Conservation (phyloP, 2,888 invertebrate species). For the Protodeltote pygarga region DNA sequence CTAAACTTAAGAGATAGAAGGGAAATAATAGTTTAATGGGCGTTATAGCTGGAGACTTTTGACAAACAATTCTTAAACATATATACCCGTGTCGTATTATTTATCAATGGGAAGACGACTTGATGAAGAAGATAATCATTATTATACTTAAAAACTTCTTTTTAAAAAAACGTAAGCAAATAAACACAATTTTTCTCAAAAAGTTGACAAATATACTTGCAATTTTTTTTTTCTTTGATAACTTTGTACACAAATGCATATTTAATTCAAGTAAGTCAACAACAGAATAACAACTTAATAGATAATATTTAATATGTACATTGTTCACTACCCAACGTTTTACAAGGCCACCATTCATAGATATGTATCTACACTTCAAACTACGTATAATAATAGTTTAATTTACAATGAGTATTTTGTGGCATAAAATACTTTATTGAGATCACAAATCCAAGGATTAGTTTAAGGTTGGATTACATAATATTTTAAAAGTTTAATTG, state of each 20-base stretch:
- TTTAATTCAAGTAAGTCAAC: constrained; percentile 30
- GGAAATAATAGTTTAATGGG: too few relatives aligned
- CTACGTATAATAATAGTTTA: constrained; percentile 44
- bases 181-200: too few relatives aligned
- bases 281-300: constrained; percentile 34
- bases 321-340: constrained; percentile 41
- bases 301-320: constrained; percentile 52
- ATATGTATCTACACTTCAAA: constrained; percentile 51
- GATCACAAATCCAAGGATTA: constrained; percentile 43
- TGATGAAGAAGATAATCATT: too few relatives aligned
- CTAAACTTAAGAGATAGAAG: too few relatives aligned
- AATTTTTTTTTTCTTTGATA: neutral
- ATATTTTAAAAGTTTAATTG: too few relatives aligned
- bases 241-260: constrained; percentile 6
- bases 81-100: too few relatives aligned
- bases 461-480: constrained; percentile 44
- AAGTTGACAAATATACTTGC: neutral
- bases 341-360: constrained; percentile 55
- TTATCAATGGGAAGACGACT: too few relatives aligned
- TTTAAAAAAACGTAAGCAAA: too few relatives aligned
- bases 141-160: too few relatives aligned
- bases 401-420: constrained; percentile 45
- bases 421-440: constrained; percentile 43
- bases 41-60: too few relatives aligned
- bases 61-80: too few relatives aligned